Base-by-base conservation (phyloP, 1,140 invertebrate genomes). In the Ostrea edulis region DNA sequence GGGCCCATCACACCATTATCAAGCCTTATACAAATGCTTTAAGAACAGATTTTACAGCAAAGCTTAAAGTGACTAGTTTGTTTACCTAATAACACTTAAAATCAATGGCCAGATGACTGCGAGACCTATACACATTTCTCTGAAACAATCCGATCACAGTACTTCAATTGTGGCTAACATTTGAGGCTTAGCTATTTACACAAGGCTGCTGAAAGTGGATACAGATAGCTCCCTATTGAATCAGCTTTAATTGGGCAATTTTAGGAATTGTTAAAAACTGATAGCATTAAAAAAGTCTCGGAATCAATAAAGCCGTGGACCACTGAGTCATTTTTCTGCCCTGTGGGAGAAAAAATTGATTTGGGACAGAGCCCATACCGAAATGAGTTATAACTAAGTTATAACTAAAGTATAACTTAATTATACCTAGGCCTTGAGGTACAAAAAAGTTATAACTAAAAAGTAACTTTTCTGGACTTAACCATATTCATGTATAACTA, bases 271-370 rank as follows among this genome's bases (percentile, higher is more conserved):
- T 62, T 62, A 17, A 62, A 62, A 62, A 62, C 55, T 20, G 55
- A 62, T 62, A 62, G 55, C 17, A 62, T 62, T 62, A 62, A 20
- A 20, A 62, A 62, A 62, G 5, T 20, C 14, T 62, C 5, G 17
- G n/a, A 17, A 62, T 62, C 55, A 62, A 62, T 62, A 62, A 44
- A 44, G 5, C 35, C 35, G 5, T 44, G 55, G 5, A 62, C 7
- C n/a, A 62, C 55, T 62, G 55, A 62, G 55, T 62, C 55, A 62
- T 62, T 62, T 62, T 62, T 62, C 17, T 62, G 55, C 55, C 55
- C 55, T 62, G 7, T 62, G 20, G 55, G 55, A 62, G 55, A 62
- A 62, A 62, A 17, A 17, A 62, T 62, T 62, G 55, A 62, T 62
- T 62, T 62, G 55, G 55, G 55, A 62, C 55, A 17, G 17, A 7